Evolutionary conservation across 2,888 invertebrate species (phyloP), one percentile per base, ranked within the genome.

Genomic region (Rotaria macrura): DNA sequence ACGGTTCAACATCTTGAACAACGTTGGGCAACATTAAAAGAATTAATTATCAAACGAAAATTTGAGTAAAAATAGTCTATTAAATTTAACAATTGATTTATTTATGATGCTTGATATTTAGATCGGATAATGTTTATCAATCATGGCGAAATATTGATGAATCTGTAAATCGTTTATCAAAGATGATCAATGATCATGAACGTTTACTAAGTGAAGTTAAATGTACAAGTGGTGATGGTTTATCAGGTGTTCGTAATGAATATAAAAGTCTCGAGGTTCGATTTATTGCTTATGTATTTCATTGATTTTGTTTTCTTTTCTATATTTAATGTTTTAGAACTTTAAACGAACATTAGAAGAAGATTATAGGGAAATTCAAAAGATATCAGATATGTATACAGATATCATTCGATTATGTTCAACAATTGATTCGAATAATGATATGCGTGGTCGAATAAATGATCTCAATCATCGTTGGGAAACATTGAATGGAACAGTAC

Each of bases 111-210:
- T n/a, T n/a, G n/a, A 25, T 79, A 20, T 79, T 40, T 43, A 79
- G 79, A 79, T 43, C 17, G 1, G 43, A 79, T 79, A 43, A 10
- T n/a, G 4, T 79, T 40, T 25, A 79, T 25, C 14, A 20, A n/a
- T 20, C 79, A 43, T 79, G 79, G 79, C 23, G 43, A 79, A 43
- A n/a, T 43, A 43, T 79, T 40, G 43, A 79, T 43, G 79, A 79
- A 43, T 14, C n/a, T 25, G n/a, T 79, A 4, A 79, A n/a, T 43
- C 79, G 79, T 79, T 40, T 20, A 43, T 25, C n/a, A 43, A 79
- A 43, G n/a, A 79, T 79, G 79, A n/a, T 79, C 12, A 79, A 3
- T 79, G 79, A 79, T 79, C 79, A 79, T 79, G 79, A 79, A 79
- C 43, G 34, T n/a, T 40, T 79, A 14, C 25, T 79, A 79, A 10